Percentiles rank a stretch among this genome's conserved stretches.
Evolutionary conservation across 2,888 invertebrate genomes (phyloP).

Genomic region (Elegia similella): DNA sequence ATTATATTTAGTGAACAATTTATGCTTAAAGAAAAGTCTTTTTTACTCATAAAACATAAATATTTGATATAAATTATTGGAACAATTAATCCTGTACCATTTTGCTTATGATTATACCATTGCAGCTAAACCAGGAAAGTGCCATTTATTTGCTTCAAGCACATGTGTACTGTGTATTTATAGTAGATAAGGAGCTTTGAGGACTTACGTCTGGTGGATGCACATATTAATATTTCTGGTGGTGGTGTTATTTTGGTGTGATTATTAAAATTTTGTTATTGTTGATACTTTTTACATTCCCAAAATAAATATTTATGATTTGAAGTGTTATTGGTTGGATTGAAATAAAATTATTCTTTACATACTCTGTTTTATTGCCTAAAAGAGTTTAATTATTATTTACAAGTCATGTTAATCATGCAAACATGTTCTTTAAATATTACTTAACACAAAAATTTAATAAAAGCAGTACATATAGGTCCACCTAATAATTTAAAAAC

Average conservation of each 20-base stretch:
- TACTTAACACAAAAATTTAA: slow-evolving; percentile 3
- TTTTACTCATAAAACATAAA: no score
- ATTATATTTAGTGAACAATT: no score
- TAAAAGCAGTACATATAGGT: not conserved
- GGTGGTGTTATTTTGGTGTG: slow-evolving; percentile 1
- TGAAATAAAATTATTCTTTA: slow-evolving; percentile 6
- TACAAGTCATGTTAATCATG: not conserved
- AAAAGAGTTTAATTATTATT: not conserved
- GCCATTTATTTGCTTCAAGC: slow-evolving; percentile 1
- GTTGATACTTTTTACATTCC: slow-evolving; percentile 15
- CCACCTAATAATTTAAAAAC: not conserved
- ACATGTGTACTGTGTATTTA: not conserved
- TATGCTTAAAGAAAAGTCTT: no score
- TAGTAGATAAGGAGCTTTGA: not conserved
- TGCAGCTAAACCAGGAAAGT: not conserved
- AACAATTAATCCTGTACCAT: not conserved
- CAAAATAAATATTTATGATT: slow-evolving; percentile 3
- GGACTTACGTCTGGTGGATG: not conserved
- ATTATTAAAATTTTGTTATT: slow-evolving; percentile 1
- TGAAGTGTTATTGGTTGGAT: slow-evolving; percentile 3
- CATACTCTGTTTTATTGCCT: slow-evolving; percentile 1
- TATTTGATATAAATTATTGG: no score
- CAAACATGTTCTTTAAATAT: not conserved
- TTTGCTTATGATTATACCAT: not conserved
- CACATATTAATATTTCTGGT: not conserved